phyloP scores from a whole-genome alignment of 2,113 vertebrate genomes.

The Nothobranchius kuhntae region DNA sequence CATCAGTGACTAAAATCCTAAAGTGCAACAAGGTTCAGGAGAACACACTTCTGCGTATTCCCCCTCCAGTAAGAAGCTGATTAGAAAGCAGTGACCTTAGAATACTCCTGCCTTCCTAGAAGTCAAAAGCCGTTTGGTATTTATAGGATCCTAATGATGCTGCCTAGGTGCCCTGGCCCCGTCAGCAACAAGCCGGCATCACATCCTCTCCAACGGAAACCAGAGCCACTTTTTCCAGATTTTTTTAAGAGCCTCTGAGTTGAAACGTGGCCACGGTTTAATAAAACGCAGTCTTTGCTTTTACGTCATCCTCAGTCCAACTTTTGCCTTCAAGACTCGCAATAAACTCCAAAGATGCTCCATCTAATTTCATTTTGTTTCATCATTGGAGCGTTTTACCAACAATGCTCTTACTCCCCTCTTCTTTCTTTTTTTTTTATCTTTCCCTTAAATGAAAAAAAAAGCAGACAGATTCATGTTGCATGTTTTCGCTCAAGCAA shows the following conservation, averaged over 20 bases:
- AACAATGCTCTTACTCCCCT: constrained; percentile 38
- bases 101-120: constrained; percentile 70
- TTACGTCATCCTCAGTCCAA: constrained; percentile 22
- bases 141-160: constrained; percentile 70
- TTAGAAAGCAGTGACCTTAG: constrained; percentile 58
- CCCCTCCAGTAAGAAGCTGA: constrained; percentile 52
- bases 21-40: constrained; percentile 45
- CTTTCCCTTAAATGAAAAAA: constrained; percentile 11
- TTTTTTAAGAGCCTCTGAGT: constrained; percentile 30
- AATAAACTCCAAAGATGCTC: constrained; percentile 36
- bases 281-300: constrained; percentile 26
- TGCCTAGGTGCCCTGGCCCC: constrained; percentile 42
- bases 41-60: constrained; percentile 29
- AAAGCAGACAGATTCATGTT: constrained; percentile 40
- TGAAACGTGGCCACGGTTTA: constrained; percentile 17
- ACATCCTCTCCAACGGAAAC: constrained; percentile 31
- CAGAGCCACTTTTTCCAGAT: constrained; percentile 31
- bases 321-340: not conserved
- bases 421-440: not conserved
- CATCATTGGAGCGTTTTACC: constrained; percentile 53
- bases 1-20: constrained; percentile 8
- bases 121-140: constrained; percentile 70
- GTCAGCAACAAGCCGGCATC: constrained; percentile 52
- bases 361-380: constrained; percentile 68
- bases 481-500: constrained; percentile 29